Evolutionary conservation across 2,888 invertebrate species (phyloP), one percentile per base, ranked within the genome.

Genomic region (Stegana nigrithorax): DNA sequence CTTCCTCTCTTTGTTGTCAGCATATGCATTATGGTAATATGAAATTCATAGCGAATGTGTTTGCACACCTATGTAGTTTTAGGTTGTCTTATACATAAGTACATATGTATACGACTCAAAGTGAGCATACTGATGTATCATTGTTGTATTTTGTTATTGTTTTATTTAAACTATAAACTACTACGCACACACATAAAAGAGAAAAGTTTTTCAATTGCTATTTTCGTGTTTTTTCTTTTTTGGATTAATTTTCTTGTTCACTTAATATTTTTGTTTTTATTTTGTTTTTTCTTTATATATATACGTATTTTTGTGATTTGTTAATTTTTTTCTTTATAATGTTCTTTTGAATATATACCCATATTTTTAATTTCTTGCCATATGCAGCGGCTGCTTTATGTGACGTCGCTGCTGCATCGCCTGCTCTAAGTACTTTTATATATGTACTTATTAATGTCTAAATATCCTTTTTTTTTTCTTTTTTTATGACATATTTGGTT

Each of bases 161-260:
- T 59, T 65, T 53, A 51, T 58, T 68, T 59, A 36, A 69, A 70
- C 72, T 72, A 72, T 70, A 70, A 70, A 72, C 32, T 55, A 32
- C 72, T 72, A 70, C 70, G 63, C 66, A 69, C 71, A 70, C 70
- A 72, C 68, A 72, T 65, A 72, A 68, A 68, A 68, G 69, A 72
- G 69, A 70, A 67, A 68, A 68, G 66, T 59, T 62, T 39, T 45
- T 64, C 62, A 50, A 51, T 62, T 36, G 51, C 53, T 63, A 62
- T 63, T 56, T 58, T 62, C 63, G 12, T 47, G 7, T 19, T 44
- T 55, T 53, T 61, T 21, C 4, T 45, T 27, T 47, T 56, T 58
- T 50, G n/a, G 25, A 26, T 47, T 50, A 51, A 36, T 58, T 42
- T 14, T 58, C 57, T 29, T 25, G 32, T 57, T 32, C 23, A 53